phyloP scores from a whole-genome alignment of 2,113 vertebrate genomes.

The Nothocercus nigrocapillus region DNA sequence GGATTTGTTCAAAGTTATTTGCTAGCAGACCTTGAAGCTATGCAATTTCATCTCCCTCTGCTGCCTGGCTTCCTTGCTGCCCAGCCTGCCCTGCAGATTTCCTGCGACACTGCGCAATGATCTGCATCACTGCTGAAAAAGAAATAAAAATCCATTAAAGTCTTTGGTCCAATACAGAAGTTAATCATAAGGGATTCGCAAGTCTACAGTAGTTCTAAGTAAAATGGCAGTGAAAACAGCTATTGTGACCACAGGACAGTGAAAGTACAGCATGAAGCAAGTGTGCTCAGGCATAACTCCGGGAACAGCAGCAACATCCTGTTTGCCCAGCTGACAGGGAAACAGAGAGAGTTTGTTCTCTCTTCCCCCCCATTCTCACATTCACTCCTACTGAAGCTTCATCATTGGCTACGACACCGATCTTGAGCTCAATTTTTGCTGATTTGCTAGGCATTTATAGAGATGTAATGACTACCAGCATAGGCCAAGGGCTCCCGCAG shows the following conservation, averaged over 20 bases:
- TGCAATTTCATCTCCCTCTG: not conserved
- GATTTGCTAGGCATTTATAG: not conserved
- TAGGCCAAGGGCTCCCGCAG: not conserved
- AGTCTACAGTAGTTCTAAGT: not conserved
- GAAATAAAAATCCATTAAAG: not conserved
- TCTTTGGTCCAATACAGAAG: not conserved
- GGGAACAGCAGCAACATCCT: not conserved
- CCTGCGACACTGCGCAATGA: not conserved
- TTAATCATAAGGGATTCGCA: not conserved
- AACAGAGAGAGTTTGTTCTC: not conserved
- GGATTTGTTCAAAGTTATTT: not conserved
- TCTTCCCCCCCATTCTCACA: no score
- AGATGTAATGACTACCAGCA: not conserved
- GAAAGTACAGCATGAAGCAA: not conserved
- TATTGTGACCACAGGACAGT: not conserved
- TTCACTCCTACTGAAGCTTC: not conserved
- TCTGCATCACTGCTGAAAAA: not conserved
- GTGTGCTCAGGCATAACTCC: not conserved
- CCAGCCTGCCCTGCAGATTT: not conserved
- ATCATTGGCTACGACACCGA: not conserved
- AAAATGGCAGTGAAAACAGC: not conserved
- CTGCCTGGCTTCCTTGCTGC: not conserved
- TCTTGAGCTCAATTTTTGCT: not conserved
- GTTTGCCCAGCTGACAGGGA: not conserved
- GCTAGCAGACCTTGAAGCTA: not conserved